Base-by-base conservation (phyloP, 2,888 invertebrate species). In the Drosophila tanythrix region DNA sequence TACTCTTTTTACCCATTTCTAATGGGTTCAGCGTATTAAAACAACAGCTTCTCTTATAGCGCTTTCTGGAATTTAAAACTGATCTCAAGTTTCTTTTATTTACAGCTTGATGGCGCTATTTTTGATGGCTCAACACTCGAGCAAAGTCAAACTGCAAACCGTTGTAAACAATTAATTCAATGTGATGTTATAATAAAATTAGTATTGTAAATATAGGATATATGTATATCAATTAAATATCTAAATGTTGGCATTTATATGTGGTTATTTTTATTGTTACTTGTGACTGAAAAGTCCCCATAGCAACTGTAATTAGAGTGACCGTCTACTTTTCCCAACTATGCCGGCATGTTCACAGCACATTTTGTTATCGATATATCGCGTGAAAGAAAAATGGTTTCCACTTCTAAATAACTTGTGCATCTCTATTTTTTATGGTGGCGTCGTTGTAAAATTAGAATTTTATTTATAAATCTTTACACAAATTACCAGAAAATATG, bases 91-190 rank as follows among this genome's bases (percentile, higher is more conserved):
- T 55, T 61, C 21, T 13, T 67, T 70, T 86, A 74, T 78, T 88
- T 90, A 21, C 90, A 92, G 91, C 50, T 81, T 91, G 69, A 82
- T 83, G 59, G 76, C 90, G 21, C 73, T 90, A 18, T 88, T 91
- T 75, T 73, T 83, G 35, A 59, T 90, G 75, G 80, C 76, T 43
- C 89, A 69, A 82, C 51, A 43, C 50, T 13, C 21, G 21, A 21
- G 21, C 7, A 46, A 21, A 21, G 21, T 29, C 21, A 3, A 29
- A 2, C 25, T 31, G 3, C 8, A 38, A 40, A 64, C 52, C 56
- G 29, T 15, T 60, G 15, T 53, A 11, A 43, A 25, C 35, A 51
- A 38, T 58, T 31, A 21, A 66, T 29, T 31, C n/a, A 46, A 89
- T 86, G 87, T 88, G 83, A 83, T 83, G 38, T 67, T 75, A 56